Conservation (phyloP, 2,797 vertebrate species). For the Microctenopoma lineatum region DNA sequence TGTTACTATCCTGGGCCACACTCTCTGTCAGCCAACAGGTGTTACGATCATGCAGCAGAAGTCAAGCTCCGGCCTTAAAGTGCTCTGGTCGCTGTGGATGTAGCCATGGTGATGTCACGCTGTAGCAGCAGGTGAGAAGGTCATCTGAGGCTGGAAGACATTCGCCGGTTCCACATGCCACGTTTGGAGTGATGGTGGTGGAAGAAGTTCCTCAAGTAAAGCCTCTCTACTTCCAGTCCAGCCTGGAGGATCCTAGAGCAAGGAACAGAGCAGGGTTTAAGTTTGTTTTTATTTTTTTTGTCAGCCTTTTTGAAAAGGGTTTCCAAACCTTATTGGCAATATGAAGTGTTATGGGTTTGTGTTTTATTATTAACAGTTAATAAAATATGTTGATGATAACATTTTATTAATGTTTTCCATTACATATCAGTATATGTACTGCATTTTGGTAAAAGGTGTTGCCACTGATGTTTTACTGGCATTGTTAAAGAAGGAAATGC, state of each 20-base stretch:
- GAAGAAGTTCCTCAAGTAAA: conserved; percentile 93
- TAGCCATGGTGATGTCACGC: conserved; percentile 20
- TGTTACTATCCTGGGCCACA: not conserved
- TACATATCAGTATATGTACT: too few relatives aligned
- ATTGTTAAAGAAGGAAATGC: not conserved
- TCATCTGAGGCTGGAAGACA: conserved; percentile 47
- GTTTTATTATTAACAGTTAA: not conserved
- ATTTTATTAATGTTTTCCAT: too few relatives aligned
- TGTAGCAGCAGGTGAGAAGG: conserved; percentile 28
- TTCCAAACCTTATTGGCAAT: not conserved
- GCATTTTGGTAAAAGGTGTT: too few relatives aligned
- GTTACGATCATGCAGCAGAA: conserved; percentile 21
- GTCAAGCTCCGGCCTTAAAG: conserved; percentile 57
- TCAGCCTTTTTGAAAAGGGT: not conserved
- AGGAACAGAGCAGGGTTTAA: conserved; percentile 15
- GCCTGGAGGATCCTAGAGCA: conserved; percentile 87
- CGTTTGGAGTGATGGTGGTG: conserved; percentile 94
- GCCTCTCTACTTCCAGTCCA: conserved; percentile 94
- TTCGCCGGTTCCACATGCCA: conserved; percentile 95
- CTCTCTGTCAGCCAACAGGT: conserved; percentile 25
- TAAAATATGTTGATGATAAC: not conserved
- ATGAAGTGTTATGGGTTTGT: not conserved
- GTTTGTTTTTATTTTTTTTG: not conserved
- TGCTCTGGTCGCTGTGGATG: conserved; percentile 55
- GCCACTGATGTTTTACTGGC: too few relatives aligned